Conservation (phyloP, 2,888 invertebrate species). For the Dynastes hyllus region DNA sequence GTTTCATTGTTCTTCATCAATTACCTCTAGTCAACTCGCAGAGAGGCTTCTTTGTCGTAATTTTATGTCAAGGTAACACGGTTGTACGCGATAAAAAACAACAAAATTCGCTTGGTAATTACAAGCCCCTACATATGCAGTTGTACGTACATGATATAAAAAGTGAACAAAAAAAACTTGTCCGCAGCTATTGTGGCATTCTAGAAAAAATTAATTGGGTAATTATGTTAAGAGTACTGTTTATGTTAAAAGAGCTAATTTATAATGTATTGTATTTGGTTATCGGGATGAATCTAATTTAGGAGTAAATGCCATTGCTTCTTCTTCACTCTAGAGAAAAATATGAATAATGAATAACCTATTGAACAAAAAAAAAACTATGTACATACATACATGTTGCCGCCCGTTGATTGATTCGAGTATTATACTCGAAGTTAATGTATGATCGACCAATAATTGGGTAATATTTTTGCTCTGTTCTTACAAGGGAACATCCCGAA, state of each 20-base stretch:
- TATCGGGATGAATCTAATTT: slow-evolving; percentile 3
- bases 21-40: background rate
- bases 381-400: background rate
- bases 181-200: slow-evolving; percentile 6
- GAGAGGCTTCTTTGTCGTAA: slow-evolving; percentile 8
- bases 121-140: background rate
- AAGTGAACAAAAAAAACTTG: background rate
- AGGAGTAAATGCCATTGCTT: background rate
- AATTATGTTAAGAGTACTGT: slow-evolving; percentile 29
- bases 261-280: slow-evolving; percentile 21
- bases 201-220: slow-evolving; percentile 30
- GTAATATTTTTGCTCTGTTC: background rate
- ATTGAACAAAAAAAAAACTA: background rate
- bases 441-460: background rate
- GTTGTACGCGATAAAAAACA: background rate
- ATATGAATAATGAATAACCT: background rate
- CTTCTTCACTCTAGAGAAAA: background rate
- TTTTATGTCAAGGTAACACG: slow-evolving; percentile 30
- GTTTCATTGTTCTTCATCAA: slow-evolving; percentile 21
- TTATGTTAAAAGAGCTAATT: slow-evolving; percentile 17
- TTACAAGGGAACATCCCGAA: too few relatives aligned
- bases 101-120: slow-evolving; percentile 18
- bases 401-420: slow-evolving; percentile 2
- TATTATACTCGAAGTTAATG: slow-evolving; percentile 2
- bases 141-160: slow-evolving; percentile 9